Evolutionary conservation across 2,797 vertebrate species (phyloP), one percentile per base, ranked within the genome.

Genomic region (Molossus molossus): DNA sequence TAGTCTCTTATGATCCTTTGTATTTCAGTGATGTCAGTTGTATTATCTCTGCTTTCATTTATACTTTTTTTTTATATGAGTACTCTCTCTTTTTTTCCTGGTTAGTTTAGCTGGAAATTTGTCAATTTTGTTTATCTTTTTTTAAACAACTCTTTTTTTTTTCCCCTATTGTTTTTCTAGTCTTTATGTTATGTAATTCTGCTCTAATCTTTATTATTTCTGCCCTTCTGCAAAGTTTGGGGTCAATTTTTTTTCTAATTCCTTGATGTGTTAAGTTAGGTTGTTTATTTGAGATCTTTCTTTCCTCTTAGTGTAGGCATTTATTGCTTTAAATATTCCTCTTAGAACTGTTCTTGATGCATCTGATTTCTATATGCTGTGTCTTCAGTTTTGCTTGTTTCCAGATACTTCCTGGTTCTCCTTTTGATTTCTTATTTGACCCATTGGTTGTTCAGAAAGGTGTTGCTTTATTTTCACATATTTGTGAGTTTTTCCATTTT

Each of bases 321-420:
- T 87, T 72, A 81, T 73, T 80, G 15, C 57, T 64, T 3, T 64
- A 48, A 21, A 45, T 21, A 29, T 64, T 64, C 64, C 33, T 64
- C 20, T 81, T 87, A 11, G 58, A 81, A 45, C 67, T 73, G 11
- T 10, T 87, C 76, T 81, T 57, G 27, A 17, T 17, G 18, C n/a
- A 62, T 64, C 50, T 33, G 23, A 5, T 57, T 87, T 72, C 25
- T 64, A 15, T 33, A 65, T 64, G 10, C 45, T 27, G 9, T 53
- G 29, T 57, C 88, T 82, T 93, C 58, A 33, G 48, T 93, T 88
- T 82, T 50, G 20, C 64, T 87, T 45, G 29, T 65, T 67, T 93
- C 57, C 25, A 65, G 76, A 37, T 57, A 55, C 14, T 75, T 72
- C 82, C 58, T 82, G 85, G 73, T 82, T 82, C 21, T 29, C 3